Conservation (phyloP, 1,140 invertebrate species). For the Goniozus legneri region DNA sequence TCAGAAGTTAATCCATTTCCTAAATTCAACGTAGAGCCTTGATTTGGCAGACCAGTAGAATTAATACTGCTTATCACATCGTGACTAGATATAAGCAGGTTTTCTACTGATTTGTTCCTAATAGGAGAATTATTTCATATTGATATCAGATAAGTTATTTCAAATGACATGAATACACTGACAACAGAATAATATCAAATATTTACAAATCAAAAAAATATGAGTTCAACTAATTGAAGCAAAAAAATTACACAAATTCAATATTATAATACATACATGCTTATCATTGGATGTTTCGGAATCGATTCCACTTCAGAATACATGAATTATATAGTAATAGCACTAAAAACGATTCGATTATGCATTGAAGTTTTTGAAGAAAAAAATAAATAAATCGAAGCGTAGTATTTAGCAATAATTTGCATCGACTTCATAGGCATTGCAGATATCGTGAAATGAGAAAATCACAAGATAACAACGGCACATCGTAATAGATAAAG, state of each 20-base stretch:
- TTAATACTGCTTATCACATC: constrained; percentile 58
- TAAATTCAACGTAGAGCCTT: constrained; percentile 30
- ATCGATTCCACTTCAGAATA: constrained; percentile 31
- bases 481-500: too few relatives aligned
- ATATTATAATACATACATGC: constrained; percentile 33
- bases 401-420: too few relatives aligned
- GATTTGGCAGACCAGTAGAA: constrained; percentile 38
- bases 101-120: constrained; percentile 67
- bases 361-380: too few relatives aligned
- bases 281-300: constrained; percentile 30
- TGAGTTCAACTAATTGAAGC: background rate
- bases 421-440: too few relatives aligned
- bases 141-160: too few relatives aligned
- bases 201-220: background rate
- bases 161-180: too few relatives aligned
- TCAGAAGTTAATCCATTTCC: constrained; percentile 32
- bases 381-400: too few relatives aligned
- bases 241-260: background rate
- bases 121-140: constrained; percentile 7
- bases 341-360: too few relatives aligned
- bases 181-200: too few relatives aligned
- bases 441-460: too few relatives aligned
- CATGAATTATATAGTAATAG: too few relatives aligned
- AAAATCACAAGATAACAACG: too few relatives aligned
- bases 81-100: constrained; percentile 62